Conservation (phyloP, 2,888 invertebrate species). For the Cecidostiba fungosa region DNA sequence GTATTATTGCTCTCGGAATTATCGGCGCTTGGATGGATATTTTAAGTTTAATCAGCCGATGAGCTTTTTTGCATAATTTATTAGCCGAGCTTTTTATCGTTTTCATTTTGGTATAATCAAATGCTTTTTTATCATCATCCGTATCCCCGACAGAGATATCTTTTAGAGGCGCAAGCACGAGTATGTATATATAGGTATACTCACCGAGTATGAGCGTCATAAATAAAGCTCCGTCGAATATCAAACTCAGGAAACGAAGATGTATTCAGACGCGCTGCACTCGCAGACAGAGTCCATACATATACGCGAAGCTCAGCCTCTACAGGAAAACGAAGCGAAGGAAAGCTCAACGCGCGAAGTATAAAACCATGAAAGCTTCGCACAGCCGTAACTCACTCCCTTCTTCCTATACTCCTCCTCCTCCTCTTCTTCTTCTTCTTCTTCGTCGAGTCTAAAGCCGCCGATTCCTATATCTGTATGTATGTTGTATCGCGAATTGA, state of each 20-base stretch:
- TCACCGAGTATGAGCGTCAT: neutral
- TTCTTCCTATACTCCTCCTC: neutral
- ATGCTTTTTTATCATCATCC: neutral
- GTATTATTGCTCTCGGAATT: neutral
- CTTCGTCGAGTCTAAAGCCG: conserved; percentile 41
- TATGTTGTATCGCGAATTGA: conserved; percentile 46
- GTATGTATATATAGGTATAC: neutral
- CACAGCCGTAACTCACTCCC: conserved; percentile 26
- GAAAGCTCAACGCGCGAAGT: neutral
- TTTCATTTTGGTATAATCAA: neutral
- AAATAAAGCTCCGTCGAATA: neutral
- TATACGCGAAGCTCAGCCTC: neutral
- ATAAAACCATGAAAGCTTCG: conserved; percentile 43
- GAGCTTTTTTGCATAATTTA: neutral
- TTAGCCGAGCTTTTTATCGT: neutral
- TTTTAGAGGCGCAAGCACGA: neutral
- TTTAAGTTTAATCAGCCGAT: neutral
- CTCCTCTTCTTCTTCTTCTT: neutral
- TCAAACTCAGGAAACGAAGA: conserved; percentile 15
- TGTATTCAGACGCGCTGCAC: neutral
- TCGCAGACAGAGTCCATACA: neutral
- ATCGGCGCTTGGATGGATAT: neutral
- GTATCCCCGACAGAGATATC: neutral
- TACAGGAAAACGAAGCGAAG: neutral
- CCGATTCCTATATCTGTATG: conserved; percentile 15